Evolutionary conservation across 2,888 invertebrate species (phyloP).

Genomic region (Dicycla oo): DNA sequence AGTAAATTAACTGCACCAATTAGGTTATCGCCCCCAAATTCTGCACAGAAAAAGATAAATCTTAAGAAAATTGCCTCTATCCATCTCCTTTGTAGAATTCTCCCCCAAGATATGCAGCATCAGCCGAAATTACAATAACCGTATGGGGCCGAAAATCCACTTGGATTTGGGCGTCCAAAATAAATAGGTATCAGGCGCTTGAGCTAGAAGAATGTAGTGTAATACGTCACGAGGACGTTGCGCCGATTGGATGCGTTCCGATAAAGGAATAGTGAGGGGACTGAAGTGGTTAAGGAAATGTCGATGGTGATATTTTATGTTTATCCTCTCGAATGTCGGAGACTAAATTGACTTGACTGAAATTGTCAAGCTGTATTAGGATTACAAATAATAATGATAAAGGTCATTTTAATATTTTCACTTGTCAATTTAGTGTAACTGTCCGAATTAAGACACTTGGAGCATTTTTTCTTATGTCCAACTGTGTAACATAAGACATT

Average conservation of each 20-base stretch:
- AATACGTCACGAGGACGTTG: conserved; percentile 82
- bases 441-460: no score
- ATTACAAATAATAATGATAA: no score
- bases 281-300: conserved; percentile 23
- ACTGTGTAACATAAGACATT: no score
- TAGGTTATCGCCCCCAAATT: conserved; percentile 36
- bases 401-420: no score
- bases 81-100: conserved; percentile 17
- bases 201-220: conserved; percentile 85
- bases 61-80: conserved; percentile 30
- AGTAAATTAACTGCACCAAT: conserved; percentile 48
- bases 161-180: conserved; percentile 79
- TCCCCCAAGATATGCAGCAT: conserved; percentile 46
- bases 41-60: conserved; percentile 32
- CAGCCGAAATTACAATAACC: conserved; percentile 65
- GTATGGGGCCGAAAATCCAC: conserved; percentile 70
- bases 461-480: no score
- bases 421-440: no score
- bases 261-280: conserved; percentile 73
- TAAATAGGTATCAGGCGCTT: conserved; percentile 81
- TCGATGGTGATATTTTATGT: conserved; percentile 5
- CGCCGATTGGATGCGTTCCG: conserved; percentile 80
- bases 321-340: no score
- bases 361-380: no score
- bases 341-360: no score